Conservation (phyloP, 2,888 invertebrate genomes). For the Chrysopilus asiliformis region DNA sequence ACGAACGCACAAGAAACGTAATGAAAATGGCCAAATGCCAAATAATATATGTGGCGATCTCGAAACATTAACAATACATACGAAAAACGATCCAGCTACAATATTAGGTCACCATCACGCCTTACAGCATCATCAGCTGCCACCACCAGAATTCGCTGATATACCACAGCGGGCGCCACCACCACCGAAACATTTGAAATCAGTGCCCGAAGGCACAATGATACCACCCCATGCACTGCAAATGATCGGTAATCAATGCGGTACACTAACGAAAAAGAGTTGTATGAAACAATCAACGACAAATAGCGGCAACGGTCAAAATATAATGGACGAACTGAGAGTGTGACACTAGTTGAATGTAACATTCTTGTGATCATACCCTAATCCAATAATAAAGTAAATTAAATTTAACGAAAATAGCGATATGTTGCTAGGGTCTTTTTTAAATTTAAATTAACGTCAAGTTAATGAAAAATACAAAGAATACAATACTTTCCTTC, state of each 20-base stretch:
- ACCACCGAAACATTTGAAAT: conserved; percentile 52
- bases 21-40: conserved; percentile 77
- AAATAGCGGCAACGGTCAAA: conserved; percentile 28
- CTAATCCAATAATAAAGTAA: background rate
- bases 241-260: conserved; percentile 55
- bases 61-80: conserved; percentile 42
- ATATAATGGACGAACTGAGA: conserved; percentile 65
- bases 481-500: too few species aligned
- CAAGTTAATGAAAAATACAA: too few species aligned
- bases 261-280: conserved; percentile 64
- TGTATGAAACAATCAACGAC: conserved; percentile 34
- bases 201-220: conserved; percentile 53
- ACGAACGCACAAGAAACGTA: conserved; percentile 48
- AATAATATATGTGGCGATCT: conserved; percentile 79
- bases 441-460: conserved; percentile 1
- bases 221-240: conserved; percentile 64
- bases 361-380: conserved; percentile 10
- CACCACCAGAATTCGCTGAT: conserved; percentile 75
- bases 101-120: conserved; percentile 64
- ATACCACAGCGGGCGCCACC: conserved; percentile 64
- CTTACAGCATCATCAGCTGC: conserved; percentile 64
- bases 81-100: conserved; percentile 57
- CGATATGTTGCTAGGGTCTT: conserved; percentile 1
- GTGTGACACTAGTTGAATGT: conserved; percentile 53
- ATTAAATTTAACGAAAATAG: background rate